Conservation (phyloP, 2,113 vertebrate genomes). For the Myiozetetes cayanensis region DNA sequence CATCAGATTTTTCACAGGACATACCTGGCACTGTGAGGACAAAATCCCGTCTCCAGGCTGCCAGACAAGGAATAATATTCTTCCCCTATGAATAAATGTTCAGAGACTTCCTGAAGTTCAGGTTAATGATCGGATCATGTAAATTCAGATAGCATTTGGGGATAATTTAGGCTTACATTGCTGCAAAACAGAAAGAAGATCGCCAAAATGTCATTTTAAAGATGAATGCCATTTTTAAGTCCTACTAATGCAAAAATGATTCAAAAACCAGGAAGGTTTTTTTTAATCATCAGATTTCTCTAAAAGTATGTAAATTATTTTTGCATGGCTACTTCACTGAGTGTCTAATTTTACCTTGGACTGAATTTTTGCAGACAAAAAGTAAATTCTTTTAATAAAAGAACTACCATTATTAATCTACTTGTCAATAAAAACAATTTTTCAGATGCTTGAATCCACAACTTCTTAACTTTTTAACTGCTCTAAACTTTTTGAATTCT, state of each 20-base stretch:
- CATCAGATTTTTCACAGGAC: background rate
- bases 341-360: background rate
- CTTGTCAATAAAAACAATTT: slow-evolving; percentile 29
- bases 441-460: slow-evolving; percentile 24
- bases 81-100: background rate
- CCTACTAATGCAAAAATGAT: background rate
- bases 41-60: background rate
- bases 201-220: background rate
- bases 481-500: background rate
- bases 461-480: slow-evolving; percentile 29
- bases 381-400: background rate
- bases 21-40: background rate
- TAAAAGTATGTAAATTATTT: background rate
- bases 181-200: background rate
- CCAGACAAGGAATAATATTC: background rate
- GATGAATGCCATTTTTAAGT: background rate
- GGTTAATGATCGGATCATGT: background rate
- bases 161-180: background rate
- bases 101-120: background rate
- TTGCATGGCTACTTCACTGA: background rate
- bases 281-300: background rate
- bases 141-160: background rate
- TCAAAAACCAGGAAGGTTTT: background rate
- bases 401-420: background rate
- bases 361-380: background rate